phyloP scores from a whole-genome alignment of 2,113 vertebrate genomes.

The Cyanistes caeruleus region DNA sequence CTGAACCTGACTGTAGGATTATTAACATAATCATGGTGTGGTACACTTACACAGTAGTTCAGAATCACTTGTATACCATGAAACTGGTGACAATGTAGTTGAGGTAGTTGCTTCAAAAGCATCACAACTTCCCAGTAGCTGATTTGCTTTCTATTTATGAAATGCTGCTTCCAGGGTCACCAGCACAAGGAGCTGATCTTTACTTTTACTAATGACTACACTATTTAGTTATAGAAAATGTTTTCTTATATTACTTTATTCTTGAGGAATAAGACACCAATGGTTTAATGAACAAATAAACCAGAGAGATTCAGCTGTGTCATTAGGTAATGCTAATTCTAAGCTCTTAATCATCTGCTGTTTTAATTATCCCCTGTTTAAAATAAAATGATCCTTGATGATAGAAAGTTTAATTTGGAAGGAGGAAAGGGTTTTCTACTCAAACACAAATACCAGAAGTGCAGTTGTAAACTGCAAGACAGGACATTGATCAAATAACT shows the following conservation, averaged over 20 bases:
- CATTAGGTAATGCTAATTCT: background rate
- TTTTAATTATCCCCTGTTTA: background rate
- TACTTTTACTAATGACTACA: background rate
- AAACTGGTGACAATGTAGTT: background rate
- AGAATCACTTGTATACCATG: background rate
- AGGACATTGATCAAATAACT: background rate
- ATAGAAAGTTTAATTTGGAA: conserved; percentile 45
- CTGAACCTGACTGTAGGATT: background rate
- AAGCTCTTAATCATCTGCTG: background rate
- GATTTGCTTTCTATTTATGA: background rate
- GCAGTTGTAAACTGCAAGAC: background rate
- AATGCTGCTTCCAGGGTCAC: background rate
- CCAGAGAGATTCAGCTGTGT: background rate
- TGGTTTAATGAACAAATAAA: background rate
- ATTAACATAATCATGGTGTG: background rate
- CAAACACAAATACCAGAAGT: background rate
- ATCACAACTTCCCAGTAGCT: background rate
- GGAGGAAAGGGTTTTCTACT: background rate
- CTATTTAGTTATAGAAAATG: background rate
- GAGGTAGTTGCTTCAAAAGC: background rate
- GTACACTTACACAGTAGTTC: background rate
- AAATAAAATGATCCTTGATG: background rate
- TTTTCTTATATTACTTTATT: background rate
- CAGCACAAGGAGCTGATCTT: background rate
- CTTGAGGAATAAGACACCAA: background rate